Conservation (phyloP, 2,888 invertebrate species). For the Leucophenga maculata region DNA sequence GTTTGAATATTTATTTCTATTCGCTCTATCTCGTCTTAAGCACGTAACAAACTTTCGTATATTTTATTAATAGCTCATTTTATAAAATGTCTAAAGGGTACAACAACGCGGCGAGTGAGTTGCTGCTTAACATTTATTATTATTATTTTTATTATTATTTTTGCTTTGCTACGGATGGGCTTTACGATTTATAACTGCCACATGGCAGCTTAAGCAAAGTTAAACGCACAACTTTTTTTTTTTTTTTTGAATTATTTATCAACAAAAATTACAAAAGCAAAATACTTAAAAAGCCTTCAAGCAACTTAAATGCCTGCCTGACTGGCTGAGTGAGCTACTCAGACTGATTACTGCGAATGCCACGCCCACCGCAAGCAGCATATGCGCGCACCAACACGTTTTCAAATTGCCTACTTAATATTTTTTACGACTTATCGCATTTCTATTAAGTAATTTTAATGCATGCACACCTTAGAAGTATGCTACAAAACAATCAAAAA, state of each 20-base stretch:
- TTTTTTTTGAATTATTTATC: constrained; percentile 63
- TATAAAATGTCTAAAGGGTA: too few relatives aligned
- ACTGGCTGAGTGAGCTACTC: constrained; percentile 23
- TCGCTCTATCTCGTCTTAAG: too few relatives aligned
- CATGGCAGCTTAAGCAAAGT: constrained; percentile 60
- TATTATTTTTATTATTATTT: neutral
- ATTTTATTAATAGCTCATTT: neutral
- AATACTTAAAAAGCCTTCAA: constrained; percentile 38
- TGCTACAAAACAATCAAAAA: constrained; percentile 35
- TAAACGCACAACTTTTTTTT: constrained; percentile 65
- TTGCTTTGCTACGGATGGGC: constrained; percentile 44
- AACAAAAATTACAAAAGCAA: constrained; percentile 31
- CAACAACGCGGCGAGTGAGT: too few relatives aligned
- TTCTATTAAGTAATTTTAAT: constrained; percentile 61
- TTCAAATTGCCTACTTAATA: constrained; percentile 50
- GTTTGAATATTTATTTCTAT: too few relatives aligned
- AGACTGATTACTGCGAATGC: constrained; percentile 42
- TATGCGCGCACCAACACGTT: neutral
- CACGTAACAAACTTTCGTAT: too few relatives aligned
- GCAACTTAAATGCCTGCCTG: neutral
- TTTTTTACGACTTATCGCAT: constrained; percentile 61
- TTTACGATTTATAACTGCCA: constrained; percentile 47
- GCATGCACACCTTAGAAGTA: constrained; percentile 35
- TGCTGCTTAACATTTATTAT: too few relatives aligned
- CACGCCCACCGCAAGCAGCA: too few relatives aligned